These are phyloP conservation scores for Nematopogon swammerdamellus DNA, from an alignment of 2,888 invertebrate genomes.

Conservation along the genomic window DNA sequence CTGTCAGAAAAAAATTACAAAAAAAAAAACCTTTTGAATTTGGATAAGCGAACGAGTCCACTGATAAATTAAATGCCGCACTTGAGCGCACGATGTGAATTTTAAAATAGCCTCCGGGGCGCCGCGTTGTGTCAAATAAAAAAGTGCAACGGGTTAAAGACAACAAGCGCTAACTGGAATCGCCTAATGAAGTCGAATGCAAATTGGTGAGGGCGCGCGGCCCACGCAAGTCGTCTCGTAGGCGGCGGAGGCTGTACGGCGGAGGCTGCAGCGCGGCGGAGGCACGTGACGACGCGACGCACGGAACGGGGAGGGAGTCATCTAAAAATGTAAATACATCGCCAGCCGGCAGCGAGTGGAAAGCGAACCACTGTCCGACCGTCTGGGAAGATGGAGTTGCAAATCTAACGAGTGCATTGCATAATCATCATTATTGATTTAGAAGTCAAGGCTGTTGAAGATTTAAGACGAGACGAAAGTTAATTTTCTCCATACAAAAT, in stretches of 20 bases:
- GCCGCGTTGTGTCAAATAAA: not conserved
- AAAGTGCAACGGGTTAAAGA: not conserved
- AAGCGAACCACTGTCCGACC: too few species aligned
- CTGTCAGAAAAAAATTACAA: constrained; percentile 19
- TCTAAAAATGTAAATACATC: too few species aligned
- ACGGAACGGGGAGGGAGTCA: too few species aligned
- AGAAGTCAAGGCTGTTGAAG: too few species aligned
- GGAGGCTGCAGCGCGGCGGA: not conserved
- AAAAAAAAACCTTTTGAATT: constrained; percentile 15
- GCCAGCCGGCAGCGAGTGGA: too few species aligned
- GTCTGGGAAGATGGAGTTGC: too few species aligned
- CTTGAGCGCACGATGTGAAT: not conserved
- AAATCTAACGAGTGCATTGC: too few species aligned
- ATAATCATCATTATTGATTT: too few species aligned
- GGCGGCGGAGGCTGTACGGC: too few species aligned
- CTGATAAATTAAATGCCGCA: not conserved
- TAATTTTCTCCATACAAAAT: too few species aligned
- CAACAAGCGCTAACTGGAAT: not conserved
- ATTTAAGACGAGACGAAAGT: too few species aligned
- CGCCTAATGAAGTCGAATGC: not conserved
- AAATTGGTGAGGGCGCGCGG: not conserved
- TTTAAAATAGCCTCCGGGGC: not conserved
- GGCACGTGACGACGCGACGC: too few species aligned
- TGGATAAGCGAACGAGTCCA: not conserved
- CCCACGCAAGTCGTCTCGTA: not conserved